Evolutionary conservation across 2,888 invertebrate genomes (phyloP).

Genomic region (Odiellus spinosus): DNA sequence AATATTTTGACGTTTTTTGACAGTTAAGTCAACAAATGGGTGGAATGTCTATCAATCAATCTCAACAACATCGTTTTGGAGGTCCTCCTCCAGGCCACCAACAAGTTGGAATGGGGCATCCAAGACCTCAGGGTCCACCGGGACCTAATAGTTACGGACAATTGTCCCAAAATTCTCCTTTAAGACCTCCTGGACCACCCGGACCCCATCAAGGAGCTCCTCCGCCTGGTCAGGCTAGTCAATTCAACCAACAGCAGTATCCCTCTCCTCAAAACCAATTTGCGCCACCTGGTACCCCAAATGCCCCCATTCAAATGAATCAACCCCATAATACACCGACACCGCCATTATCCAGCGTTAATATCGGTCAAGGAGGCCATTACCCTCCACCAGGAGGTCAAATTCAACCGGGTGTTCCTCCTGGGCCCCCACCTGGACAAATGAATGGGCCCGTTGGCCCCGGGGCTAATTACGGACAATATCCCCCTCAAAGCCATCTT

Average conservation of each 20-base stretch:
- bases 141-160: conserved; percentile 3
- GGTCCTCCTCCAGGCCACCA: not conserved
- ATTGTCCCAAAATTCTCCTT: not conserved
- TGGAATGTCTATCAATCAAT: conserved; percentile 10
- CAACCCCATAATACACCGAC: too few relatives aligned
- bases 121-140: conserved; percentile 6
- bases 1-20: too few relatives aligned
- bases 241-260: not conserved
- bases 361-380: not conserved
- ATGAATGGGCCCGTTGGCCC: not conserved
- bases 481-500: conserved; percentile 7
- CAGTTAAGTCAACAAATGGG: conserved; percentile 9
- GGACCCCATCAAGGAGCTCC: conserved; percentile 3
- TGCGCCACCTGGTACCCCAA: too few relatives aligned
- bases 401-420: not conserved
- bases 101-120: not conserved
- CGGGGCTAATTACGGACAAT: conserved; percentile 1
- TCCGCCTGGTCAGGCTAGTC: conserved; percentile 3
- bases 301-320: too few relatives aligned
- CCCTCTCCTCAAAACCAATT: not conserved
- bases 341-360: too few relatives aligned
- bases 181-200: conserved; percentile 3
- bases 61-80: conserved; percentile 7
- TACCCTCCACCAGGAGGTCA: not conserved
- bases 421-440: not conserved